Conservation (phyloP, 1,140 invertebrate species). For the Drosophila tsacasi region DNA sequence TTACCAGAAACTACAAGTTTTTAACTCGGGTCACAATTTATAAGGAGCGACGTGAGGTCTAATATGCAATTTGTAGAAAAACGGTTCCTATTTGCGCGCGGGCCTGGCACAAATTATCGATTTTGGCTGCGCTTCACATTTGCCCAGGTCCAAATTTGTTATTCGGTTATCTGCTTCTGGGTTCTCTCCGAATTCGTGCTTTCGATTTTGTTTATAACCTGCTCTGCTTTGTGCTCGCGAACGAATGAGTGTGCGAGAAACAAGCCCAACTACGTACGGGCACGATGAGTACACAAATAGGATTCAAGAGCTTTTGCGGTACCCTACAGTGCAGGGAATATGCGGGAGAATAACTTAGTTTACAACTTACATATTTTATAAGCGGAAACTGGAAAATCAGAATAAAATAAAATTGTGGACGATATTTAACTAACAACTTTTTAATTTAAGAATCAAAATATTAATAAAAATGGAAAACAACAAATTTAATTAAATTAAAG, state of each 20-base stretch:
- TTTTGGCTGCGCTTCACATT: slow-evolving; percentile 64
- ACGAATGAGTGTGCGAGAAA: slow-evolving; percentile 20
- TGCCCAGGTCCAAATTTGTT: slow-evolving; percentile 59
- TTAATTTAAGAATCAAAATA: not conserved
- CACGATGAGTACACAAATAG: slow-evolving; percentile 21
- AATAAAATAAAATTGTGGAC: not conserved
- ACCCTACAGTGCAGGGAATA: slow-evolving; percentile 36
- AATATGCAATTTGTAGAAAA: slow-evolving; percentile 7
- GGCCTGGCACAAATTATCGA: slow-evolving; percentile 72
- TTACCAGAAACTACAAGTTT: slow-evolving; percentile 10
- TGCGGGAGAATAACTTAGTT: not conserved
- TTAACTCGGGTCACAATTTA: not conserved
- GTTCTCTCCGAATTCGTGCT: slow-evolving; percentile 61
- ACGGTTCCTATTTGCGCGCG: slow-evolving; percentile 32
- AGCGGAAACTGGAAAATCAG: not conserved
- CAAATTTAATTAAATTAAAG: not conserved
- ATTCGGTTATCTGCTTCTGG: slow-evolving; percentile 51
- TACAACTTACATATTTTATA: too few relatives aligned
- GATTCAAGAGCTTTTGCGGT: slow-evolving; percentile 57
- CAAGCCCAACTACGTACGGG: slow-evolving; percentile 2
- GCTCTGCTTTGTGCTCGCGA: slow-evolving; percentile 62
- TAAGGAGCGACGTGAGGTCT: not conserved
- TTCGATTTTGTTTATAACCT: slow-evolving; percentile 82
- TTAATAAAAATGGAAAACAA: not conserved
- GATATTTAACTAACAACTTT: too few relatives aligned